phyloP scores from a whole-genome alignment of 2,888 invertebrate species.

The Apodemia hepburni region DNA sequence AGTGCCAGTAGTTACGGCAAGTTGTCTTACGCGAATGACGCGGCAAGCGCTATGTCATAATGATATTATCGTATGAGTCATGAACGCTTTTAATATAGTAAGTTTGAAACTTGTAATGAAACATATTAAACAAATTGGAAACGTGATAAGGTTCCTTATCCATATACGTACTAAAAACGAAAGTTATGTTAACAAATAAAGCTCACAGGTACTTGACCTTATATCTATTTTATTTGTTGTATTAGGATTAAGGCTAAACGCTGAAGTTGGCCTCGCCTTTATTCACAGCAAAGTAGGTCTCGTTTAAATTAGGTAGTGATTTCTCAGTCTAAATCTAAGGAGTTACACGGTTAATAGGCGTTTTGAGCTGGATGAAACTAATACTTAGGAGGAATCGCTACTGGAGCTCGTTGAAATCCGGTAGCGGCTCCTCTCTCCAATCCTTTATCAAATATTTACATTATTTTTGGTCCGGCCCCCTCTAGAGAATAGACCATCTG shows the following conservation, averaged over 20 bases:
- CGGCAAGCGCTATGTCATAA: background rate
- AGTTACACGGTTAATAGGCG: no score
- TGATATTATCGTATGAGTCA: constrained; percentile 2
- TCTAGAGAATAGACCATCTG: no score
- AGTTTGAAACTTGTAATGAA: background rate
- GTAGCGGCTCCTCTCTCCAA: no score
- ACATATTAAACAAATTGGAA: background rate
- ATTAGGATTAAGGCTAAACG: background rate
- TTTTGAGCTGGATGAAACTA: no score
- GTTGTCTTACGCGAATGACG: background rate
- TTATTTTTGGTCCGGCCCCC: no score
- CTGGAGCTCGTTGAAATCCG: no score
- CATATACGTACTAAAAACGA: background rate
- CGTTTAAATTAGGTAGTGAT: no score
- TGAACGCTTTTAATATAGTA: background rate
- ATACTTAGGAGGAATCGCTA: no score
- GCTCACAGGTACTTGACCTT: background rate
- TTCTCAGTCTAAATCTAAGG: no score
- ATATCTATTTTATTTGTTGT: background rate
- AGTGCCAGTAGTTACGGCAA: background rate
- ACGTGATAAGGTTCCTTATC: background rate
- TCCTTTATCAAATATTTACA: no score
- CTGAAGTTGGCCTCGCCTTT: background rate
- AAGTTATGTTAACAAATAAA: background rate
- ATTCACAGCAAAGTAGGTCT: no score